Evolutionary conservation across 2,888 invertebrate genomes (phyloP), one percentile per base, ranked within the genome.

Genomic region (Dolichopus griseipennis): DNA sequence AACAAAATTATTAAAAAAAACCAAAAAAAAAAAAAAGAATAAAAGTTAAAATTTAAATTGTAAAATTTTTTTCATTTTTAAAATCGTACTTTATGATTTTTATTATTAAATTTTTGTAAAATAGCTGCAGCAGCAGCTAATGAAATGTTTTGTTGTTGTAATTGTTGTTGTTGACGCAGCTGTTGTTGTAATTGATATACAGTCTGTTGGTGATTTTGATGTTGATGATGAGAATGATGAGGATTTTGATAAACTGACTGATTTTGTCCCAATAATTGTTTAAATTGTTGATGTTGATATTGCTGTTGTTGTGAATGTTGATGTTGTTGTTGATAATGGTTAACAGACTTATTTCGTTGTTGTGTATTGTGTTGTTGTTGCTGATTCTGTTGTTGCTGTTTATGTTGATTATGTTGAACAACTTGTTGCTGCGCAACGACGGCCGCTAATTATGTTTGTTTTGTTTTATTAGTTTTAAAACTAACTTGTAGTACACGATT

Each of bases 401-500:
- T n/a, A 12, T 34, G 27, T 15, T 71, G 67, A 68, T 69, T 65
- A 69, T 71, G 68, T 70, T 69, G 69, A 67, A 72, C 72, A 69
- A 71, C 66, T 68, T 71, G 52, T 18, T 52, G 52, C 52, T 52
- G 52, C 52, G 52, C 52, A 52, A 18, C 37, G n/a, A 63, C 37
- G 20, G 43, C 27, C 66, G 21, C 41, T 72, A 80, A 80, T 80
- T 80, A 80, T 80, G 81, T 79, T 77, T 79, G 80, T 85, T 91
- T 91, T 84, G 90, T 90, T 84, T 92, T 92, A 83, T 92, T 92
- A 78, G 91, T 94, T 87, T 96, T 96, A 88, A 96, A 95, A 84
- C 95, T 95, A 84, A 97, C 97, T 86, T 97, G 97, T 79, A 97
- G 88, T 75, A 95, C 94, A 75, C 97, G 90, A 83, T 95, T 95